Evolutionary conservation across 2,113 vertebrate species (phyloP).

Genomic region (Gymnogyps californianus): DNA sequence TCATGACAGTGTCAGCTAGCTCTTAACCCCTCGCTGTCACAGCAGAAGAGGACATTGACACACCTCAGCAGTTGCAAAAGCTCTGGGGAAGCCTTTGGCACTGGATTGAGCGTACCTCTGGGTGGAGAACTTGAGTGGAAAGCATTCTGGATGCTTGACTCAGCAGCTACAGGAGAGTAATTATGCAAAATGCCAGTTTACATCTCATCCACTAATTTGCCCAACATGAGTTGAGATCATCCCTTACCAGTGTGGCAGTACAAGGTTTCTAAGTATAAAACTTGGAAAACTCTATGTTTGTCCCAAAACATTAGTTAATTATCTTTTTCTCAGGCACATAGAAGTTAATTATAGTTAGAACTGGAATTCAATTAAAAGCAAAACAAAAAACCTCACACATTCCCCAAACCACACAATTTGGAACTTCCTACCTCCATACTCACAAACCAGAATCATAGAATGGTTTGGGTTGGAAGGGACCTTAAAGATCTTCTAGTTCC

Average conservation of each 20-base stretch:
- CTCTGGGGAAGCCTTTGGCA: neutral
- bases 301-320: neutral
- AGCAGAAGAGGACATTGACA: neutral
- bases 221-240: neutral
- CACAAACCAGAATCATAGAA: neutral
- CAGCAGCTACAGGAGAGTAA: neutral
- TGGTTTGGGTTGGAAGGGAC: no score
- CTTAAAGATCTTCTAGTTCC: no score
- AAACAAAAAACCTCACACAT: neutral
- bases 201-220: neutral
- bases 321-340: neutral
- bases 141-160: neutral
- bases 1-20: neutral
- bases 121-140: neutral
- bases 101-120: rapidly evolving
- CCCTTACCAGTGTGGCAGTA: neutral
- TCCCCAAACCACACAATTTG: neutral
- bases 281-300: neutral
- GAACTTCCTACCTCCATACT: neutral
- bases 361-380: neutral
- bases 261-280: neutral
- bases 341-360: neutral
- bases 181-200: neutral
- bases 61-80: neutral
- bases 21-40: neutral